Evolutionary conservation across 2,797 vertebrate genomes (phyloP).

Genomic region (Siniperca obscura): DNA sequence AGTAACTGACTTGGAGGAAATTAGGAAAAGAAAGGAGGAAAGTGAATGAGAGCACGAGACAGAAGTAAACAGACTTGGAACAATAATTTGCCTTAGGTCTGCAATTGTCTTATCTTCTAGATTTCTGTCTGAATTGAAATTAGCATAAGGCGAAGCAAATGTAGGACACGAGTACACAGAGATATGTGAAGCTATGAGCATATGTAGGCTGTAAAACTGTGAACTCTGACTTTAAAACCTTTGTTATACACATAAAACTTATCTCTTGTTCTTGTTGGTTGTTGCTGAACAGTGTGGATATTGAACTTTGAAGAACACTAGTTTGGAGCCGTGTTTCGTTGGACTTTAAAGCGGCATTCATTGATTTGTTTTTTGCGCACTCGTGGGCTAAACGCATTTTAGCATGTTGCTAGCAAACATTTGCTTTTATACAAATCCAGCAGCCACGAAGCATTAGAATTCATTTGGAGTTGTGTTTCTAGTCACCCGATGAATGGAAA

Average conservation of each 20-base stretch:
- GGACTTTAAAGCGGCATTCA: not conserved
- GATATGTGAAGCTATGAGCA: not conserved
- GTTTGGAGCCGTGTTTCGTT: not conserved
- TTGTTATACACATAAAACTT: not conserved
- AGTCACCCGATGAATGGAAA: not conserved
- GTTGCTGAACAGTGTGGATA: not conserved
- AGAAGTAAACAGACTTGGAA: constrained; percentile 11
- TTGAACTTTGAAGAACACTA: not conserved
- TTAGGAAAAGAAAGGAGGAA: not conserved
- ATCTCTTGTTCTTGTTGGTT: not conserved
- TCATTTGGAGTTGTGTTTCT: not conserved
- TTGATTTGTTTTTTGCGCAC: not conserved
- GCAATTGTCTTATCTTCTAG: constrained; percentile 2
- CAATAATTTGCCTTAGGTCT: not conserved
- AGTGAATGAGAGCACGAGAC: not conserved
- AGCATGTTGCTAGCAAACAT: not conserved
- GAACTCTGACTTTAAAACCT: not conserved
- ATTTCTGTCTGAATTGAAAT: constrained; percentile 24
- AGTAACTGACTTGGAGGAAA: not conserved
- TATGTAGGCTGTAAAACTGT: not conserved
- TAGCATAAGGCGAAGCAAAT: not conserved
- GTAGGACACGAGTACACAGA: not conserved
- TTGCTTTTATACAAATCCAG: not conserved
- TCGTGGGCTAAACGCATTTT: not conserved
- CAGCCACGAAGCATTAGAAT: not conserved